Base-by-base conservation (phyloP, 1,140 invertebrate species). In the Drosophila lini region DNA sequence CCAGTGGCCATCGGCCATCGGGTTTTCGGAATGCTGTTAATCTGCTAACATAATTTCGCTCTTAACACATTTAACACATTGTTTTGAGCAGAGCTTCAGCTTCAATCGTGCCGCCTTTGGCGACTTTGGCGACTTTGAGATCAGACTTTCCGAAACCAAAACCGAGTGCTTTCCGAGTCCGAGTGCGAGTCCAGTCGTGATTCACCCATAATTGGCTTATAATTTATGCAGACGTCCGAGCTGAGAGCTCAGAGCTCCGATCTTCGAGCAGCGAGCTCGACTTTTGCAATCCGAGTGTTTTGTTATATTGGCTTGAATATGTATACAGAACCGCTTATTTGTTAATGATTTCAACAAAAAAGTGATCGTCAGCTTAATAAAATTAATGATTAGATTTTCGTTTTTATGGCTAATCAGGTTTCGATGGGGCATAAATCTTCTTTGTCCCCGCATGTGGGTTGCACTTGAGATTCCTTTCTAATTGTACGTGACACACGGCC, bases 61-160 rank as follows among this genome's bases (percentile, higher is more conserved):
- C 84, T 89, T 89, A 89, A 89, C 84, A 89, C 84, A 84, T 89
- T 89, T 89, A 89, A 89, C 84, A 89, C 84, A 89, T 89, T 89
- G 81, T 89, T 89, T 81, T 75, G 78, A 65, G 52, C 80, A 73
- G 69, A 67, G 56, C 19, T 16, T 7, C 63, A 81, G 77, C 84
- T 57, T 89, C 84, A 89, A 89, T 89, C 50, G 74, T 22, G 78
- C 84, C 84, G 83, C 71, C 82, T 25, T 79, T 82, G 83, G 67
- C 82, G 31, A 52, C 52, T 38, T 38, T 36, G 32, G 50, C 80
- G 34, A 42, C 57, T 48, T 59, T 61, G 56, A 41, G 38, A 32
- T 63, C 19, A 40, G 53, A 56, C 34, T 56, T 55, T 55, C 36
- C 34, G 52, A 36, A 22, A 15, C 19, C 2, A 19, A 53, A 19